Evolutionary conservation across 2,797 vertebrate genomes (phyloP).

Genomic region (Crocidura indochinensis): DNA sequence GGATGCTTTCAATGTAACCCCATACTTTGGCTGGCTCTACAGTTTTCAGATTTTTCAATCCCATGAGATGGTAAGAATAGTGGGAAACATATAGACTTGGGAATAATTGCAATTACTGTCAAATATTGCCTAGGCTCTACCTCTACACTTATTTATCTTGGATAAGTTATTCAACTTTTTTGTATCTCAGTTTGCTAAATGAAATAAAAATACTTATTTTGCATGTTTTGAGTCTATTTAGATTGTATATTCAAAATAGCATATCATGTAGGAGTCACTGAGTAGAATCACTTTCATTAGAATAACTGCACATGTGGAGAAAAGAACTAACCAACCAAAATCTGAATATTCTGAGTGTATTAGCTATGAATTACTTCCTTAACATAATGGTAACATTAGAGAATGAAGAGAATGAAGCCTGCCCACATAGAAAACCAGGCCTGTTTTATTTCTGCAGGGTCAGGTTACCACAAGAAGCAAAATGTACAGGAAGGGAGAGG

Average conservation of each 20-base stretch:
- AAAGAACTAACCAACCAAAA: neutral
- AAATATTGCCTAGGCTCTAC: neutral
- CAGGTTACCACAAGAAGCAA: neutral
- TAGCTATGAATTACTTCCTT: constrained; percentile 5
- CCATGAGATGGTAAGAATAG: neutral
- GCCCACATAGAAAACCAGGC: neutral
- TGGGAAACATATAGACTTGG: constrained; percentile 11
- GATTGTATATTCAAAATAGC: neutral
- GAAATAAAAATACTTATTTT: constrained; percentile 16
- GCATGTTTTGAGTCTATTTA: neutral
- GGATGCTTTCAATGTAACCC: neutral
- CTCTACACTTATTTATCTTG: neutral
- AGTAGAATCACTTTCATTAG: neutral
- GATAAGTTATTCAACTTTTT: constrained; percentile 32
- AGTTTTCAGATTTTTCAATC: constrained; percentile 28
- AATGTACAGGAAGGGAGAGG: neutral
- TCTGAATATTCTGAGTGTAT: neutral
- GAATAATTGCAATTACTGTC: neutral
- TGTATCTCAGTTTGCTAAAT: constrained; percentile 48
- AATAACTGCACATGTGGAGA: neutral
- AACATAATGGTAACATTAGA: neutral
- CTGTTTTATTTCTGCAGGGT: constrained; percentile 52
- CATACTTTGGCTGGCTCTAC: neutral
- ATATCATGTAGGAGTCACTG: neutral
- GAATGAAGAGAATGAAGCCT: constrained; percentile 32